Base-by-base conservation (phyloP, 2,797 vertebrate genomes). In the Sylvia borin region DNA sequence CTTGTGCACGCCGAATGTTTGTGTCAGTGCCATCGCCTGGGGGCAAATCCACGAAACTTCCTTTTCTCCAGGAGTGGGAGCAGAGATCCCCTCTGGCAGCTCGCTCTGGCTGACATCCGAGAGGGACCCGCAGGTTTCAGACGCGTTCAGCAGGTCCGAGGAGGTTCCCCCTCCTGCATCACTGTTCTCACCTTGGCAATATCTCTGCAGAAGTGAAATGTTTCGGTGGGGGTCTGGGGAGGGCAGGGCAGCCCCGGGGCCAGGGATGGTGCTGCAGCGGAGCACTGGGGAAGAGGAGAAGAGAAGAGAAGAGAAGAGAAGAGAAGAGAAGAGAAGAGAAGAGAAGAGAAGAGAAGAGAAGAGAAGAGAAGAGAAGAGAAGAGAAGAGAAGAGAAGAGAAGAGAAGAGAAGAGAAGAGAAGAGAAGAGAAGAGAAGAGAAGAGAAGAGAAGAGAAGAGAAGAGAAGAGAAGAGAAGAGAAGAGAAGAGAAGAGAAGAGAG, bases 201-300 rank as follows among this genome's bases (percentile, higher is more conserved):
- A 50, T 11, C 36, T n/a, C 20, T 11, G 38, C 2, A 1, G 19
- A 61, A 13, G 1, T 32, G 7, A 31, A 70, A 19, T 3, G 19
- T 48, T 57, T 40, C 0, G 2, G 9, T 2, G 18, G 38, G 18
- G 18, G 11, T 45, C n/a, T 0, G 0, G 45, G 36, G 17, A 54
- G 3, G 0, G 0, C 1, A 54, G 3, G 0, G 0, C 1, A 2
- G 57, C 36, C 55, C 5, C 53, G 2, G n/a, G 29, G 7, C 10
- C 2, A 3, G 68, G 58, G n/a, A 14, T 1, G 40, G 9, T 36
- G 36, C 36, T 36, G 36, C 36, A 36, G 36, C 10, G 36, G 36
- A 36, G 36, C 36, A 36, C 36, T 13, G 34, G 16, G 43, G 42
- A 20, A 16, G 21, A n/a, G 36, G 36, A 36, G 36, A 36, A 36